Percentiles rank a stretch among this genome's conserved stretches.
phyloP scores from a whole-genome alignment of 2,797 vertebrate genomes.

The Leptatherina wallacei region DNA sequence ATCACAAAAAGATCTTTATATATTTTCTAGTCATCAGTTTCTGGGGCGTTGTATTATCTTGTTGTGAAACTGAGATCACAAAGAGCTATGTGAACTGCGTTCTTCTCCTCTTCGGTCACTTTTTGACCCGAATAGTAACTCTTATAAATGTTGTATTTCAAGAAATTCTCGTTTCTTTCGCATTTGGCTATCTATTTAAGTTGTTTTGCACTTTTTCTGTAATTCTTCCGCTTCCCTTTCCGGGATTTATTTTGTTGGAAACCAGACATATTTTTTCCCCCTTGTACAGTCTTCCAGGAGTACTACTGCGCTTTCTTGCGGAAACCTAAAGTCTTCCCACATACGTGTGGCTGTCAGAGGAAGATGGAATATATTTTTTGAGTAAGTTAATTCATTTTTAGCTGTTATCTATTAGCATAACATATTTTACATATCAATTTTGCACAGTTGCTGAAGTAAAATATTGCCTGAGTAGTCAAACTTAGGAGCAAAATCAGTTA shows the following conservation, averaged over 20 bases:
- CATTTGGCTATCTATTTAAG: not conserved
- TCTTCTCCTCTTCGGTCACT: not conserved
- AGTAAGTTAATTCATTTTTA: too few relatives aligned
- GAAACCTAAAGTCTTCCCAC: not conserved
- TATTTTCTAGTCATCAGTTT: slow-evolving; percentile 12
- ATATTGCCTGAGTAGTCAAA: not conserved
- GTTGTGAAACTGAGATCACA: slow-evolving; percentile 13
- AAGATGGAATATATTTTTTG: not conserved
- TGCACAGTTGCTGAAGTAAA: accelerated
- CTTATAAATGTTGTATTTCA: slow-evolving; percentile 12
- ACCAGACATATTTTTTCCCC: accelerated
- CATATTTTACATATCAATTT: accelerated
- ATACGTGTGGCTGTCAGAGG: not conserved
- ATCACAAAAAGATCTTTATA: slow-evolving; percentile 28
- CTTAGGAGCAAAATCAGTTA: accelerated
- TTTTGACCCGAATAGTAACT: not conserved
- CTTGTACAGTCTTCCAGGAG: not conserved
- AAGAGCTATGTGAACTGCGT: not conserved
- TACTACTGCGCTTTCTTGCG: accelerated
- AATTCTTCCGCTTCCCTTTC: slow-evolving; percentile 70
- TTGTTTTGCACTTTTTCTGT: not conserved
- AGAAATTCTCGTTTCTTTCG: not conserved
- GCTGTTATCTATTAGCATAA: not conserved
- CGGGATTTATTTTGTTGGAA: slow-evolving; percentile 45
- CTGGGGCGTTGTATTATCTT: slow-evolving; percentile 12